phyloP scores from a whole-genome alignment of 2,888 invertebrate genomes.

The Pyrrhia umbra region DNA sequence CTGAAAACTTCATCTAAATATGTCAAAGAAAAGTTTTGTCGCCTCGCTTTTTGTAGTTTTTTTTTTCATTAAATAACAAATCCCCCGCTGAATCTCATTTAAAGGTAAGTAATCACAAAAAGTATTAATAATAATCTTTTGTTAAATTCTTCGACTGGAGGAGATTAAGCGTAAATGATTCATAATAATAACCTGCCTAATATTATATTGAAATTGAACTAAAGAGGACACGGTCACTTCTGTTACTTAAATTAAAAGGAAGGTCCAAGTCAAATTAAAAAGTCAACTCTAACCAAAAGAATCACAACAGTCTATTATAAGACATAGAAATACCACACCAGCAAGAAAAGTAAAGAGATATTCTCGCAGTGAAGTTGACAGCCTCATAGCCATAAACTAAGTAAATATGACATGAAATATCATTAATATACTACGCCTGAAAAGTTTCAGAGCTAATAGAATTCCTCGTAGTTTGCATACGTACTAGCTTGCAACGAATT shows the following conservation, averaged over 20 bases:
- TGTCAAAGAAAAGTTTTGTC: not conserved
- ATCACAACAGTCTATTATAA: not conserved
- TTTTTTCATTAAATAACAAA: not conserved
- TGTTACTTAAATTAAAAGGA: too few relatives aligned
- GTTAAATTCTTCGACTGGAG: conserved; percentile 21
- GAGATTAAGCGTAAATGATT: conserved; percentile 22
- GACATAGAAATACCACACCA: not conserved
- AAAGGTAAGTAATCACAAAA: not conserved
- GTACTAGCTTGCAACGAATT: conserved; percentile 34
- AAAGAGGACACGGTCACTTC: too few relatives aligned
- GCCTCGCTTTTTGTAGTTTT: not conserved
- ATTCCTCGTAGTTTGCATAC: conserved; percentile 26
- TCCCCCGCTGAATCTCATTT: conserved; percentile 12
- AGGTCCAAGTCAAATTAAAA: too few relatives aligned
- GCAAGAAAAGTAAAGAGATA: not conserved
- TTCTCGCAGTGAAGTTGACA: not conserved
- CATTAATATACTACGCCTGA: conserved; percentile 12
- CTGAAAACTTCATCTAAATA: not conserved
- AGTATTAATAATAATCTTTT: conserved; percentile 4
- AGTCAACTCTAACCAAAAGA: too few relatives aligned
- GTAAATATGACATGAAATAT: conserved; percentile 5
- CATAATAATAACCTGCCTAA: not conserved
- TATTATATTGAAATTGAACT: not conserved
- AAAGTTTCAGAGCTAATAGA: conserved; percentile 34
- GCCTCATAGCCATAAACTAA: not conserved